Percentiles rank a stretch among this genome's conserved stretches.
Evolutionary conservation across 2,888 invertebrate species (phyloP).

Genomic region (Saturnia pavonia): DNA sequence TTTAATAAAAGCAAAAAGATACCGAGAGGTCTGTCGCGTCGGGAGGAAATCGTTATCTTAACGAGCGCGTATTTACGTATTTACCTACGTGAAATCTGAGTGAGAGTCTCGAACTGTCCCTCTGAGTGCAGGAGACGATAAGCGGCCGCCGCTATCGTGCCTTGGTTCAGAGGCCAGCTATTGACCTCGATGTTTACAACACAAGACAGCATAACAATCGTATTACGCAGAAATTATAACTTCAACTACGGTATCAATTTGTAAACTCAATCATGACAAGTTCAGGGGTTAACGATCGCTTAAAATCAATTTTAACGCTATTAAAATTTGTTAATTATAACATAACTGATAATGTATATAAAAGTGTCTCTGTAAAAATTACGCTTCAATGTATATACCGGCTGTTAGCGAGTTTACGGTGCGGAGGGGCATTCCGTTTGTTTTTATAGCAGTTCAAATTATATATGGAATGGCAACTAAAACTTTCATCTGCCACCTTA

Average conservation of each 20-base stretch:
- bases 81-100: slow-evolving; percentile 76
- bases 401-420: slow-evolving; percentile 40
- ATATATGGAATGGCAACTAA: slow-evolving; percentile 67
- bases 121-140: slow-evolving; percentile 70
- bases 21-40: slow-evolving; percentile 57
- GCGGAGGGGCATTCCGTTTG: slow-evolving; percentile 40
- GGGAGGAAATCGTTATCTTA: slow-evolving; percentile 78
- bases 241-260: slow-evolving; percentile 60
- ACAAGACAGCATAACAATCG: slow-evolving; percentile 27
- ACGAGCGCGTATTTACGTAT: slow-evolving; percentile 72
- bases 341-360: slow-evolving; percentile 24
- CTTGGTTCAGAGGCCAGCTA: slow-evolving; percentile 76
- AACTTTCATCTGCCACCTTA: slow-evolving; percentile 74
- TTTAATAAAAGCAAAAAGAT: slow-evolving; percentile 68
- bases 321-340: slow-evolving; percentile 46
- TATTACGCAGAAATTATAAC: slow-evolving; percentile 57
- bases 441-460: slow-evolving; percentile 65
- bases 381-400: slow-evolving; percentile 38
- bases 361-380: slow-evolving; percentile 19
- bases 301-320: slow-evolving; percentile 65
- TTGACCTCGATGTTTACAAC: slow-evolving; percentile 76
- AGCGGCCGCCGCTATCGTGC: slow-evolving; percentile 61
- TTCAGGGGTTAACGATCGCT: slow-evolving; percentile 66
- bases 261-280: slow-evolving; percentile 65
- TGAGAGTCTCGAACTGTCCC: slow-evolving; percentile 66